Evolutionary conservation across 1,140 invertebrate genomes (phyloP).

Genomic region (Pseudomyrmex sp.): DNA sequence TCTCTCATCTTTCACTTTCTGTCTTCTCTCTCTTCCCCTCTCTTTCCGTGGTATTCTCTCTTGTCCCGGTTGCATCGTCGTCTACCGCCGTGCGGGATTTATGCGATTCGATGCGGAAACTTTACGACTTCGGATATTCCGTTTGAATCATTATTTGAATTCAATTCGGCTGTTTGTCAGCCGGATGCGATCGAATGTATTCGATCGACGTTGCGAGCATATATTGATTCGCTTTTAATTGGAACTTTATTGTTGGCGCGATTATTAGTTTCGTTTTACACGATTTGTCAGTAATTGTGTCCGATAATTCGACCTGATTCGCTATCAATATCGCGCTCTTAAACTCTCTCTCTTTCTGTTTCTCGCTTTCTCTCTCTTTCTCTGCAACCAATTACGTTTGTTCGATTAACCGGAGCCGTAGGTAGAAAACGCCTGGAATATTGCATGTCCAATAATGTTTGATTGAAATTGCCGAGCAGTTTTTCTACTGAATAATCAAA

Average conservation of each 20-base stretch:
- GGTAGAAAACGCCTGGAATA: constrained; percentile 13
- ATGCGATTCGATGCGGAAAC: constrained; percentile 45
- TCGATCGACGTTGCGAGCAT: not conserved
- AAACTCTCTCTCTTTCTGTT: not conserved
- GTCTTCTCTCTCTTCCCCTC: not conserved
- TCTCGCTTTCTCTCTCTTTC: no score
- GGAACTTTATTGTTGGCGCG: not conserved
- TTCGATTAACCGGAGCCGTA: constrained; percentile 12
- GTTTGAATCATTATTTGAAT: constrained; percentile 47
- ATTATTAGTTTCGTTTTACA: constrained; percentile 40
- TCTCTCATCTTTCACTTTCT: constrained; percentile 56
- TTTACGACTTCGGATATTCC: constrained; percentile 26
- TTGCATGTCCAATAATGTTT: constrained; percentile 3
- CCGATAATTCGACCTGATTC: constrained; percentile 45
- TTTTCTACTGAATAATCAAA: not conserved
- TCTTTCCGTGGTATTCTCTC: not conserved
- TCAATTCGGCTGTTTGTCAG: constrained; percentile 13
- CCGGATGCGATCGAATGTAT: constrained; percentile 16
- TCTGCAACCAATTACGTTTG: constrained; percentile 22
- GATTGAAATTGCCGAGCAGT: constrained; percentile 6
- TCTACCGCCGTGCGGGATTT: constrained; percentile 23
- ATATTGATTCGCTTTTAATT: constrained; percentile 53
- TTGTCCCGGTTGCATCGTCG: not conserved
- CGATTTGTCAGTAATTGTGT: constrained; percentile 47
- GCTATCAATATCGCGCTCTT: constrained; percentile 46